These are phyloP conservation scores for Furcula furcula DNA, from an alignment of 2,888 invertebrate species.

Conservation along the genomic window DNA sequence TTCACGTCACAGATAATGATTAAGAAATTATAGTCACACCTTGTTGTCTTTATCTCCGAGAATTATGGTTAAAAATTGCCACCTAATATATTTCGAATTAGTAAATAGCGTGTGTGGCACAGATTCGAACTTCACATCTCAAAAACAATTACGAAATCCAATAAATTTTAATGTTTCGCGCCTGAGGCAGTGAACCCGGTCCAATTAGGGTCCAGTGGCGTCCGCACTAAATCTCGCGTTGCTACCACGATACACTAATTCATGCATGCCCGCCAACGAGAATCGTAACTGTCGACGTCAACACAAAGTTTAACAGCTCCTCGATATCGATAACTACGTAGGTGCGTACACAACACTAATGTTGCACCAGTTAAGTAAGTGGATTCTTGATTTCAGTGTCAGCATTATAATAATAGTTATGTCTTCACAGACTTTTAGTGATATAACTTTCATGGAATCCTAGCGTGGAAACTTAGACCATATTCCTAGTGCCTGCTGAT, in stretches of 20 bases:
- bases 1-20: conserved; percentile 23
- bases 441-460: too few relatives aligned
- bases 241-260: conserved; percentile 81
- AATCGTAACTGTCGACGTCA: conserved; percentile 63
- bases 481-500: too few relatives aligned
- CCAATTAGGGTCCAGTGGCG: conserved; percentile 72
- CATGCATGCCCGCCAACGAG: conserved; percentile 67
- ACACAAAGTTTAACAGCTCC: conserved; percentile 64
- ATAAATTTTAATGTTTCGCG: conserved; percentile 74
- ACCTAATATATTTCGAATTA: background rate
- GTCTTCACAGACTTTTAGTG: too few relatives aligned
- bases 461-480: too few relatives aligned
- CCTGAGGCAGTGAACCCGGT: conserved; percentile 71
- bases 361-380: conserved; percentile 8
- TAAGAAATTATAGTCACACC: conserved; percentile 14
- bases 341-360: conserved; percentile 40
- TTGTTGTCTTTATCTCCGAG: too few relatives aligned
- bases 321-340: conserved; percentile 54
- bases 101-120: conserved; percentile 50
- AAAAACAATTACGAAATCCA: conserved; percentile 76
- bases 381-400: background rate
- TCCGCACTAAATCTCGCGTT: conserved; percentile 72
- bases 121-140: conserved; percentile 51
- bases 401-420: too few relatives aligned
- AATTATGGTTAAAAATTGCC: background rate